Evolutionary conservation across 2,797 vertebrate genomes (phyloP), one percentile per base, ranked within the genome.

Genomic region (Enteromius viviparus): DNA sequence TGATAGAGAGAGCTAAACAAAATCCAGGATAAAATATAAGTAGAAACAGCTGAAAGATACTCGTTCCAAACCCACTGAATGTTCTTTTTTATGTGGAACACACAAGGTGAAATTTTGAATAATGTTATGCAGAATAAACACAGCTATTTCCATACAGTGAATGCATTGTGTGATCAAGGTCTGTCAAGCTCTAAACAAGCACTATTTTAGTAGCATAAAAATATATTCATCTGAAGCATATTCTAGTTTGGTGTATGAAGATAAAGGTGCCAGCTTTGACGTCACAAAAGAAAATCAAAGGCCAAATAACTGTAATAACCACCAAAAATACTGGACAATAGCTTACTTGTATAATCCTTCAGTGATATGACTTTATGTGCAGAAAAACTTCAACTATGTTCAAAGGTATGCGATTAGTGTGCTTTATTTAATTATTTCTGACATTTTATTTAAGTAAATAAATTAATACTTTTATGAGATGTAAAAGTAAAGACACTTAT

Each of bases 91-190:
- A 66, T 66, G 64, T 34, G 64, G 64, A 66, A 37, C 64, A 66
- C 32, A 66, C 64, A 34, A 66, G 32, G 17, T 66, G 64, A 37
- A 66, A 19, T 34, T 66, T 66, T 21, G 32, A 66, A 66, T 66
- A 66, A 66, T 37, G 15, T 10, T 19, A 34, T 66, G 29, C 34
- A 37, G 34, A 66, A 66, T 34, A 34, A 40, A 37, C 32, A 11
- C 64, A 64, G 60, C 60, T 64, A 34, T 66, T 66, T 66, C 34
- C 60, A 64, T 64, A 64, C 14, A 32, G 17, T 64, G 60, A 64
- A 32, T 17, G 60, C 58, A 26, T 60, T 62, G 11, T 62, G 23
- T 62, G 23, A 62, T 29, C 23, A 60, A 60, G 55, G 55, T 12
- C 55, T 23, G n/a, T 9, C 51, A n/a, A 55, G 21, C n/a, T 60